These are phyloP conservation scores for Orthonevra nobilis DNA, from an alignment of 2,888 invertebrate species.

Conservation along the genomic window DNA sequence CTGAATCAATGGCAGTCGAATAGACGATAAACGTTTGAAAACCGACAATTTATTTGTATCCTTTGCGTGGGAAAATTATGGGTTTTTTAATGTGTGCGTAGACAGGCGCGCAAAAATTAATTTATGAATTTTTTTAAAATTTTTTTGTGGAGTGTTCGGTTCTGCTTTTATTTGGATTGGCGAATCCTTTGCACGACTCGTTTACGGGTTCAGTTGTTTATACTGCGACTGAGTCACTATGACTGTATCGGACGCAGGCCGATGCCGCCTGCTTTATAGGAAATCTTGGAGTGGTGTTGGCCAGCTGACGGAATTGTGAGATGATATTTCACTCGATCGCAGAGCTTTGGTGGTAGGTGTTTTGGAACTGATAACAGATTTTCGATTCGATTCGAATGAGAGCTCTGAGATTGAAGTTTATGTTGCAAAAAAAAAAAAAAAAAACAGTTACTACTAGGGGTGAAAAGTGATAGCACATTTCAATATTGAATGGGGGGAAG, in stretches of 20 bases:
- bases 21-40: too few species aligned
- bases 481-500: too few species aligned
- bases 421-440: background rate
- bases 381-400: background rate
- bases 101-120: slow-evolving; percentile 53
- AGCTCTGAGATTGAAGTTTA: slow-evolving; percentile 6
- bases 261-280: slow-evolving; percentile 47
- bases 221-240: slow-evolving; percentile 43
- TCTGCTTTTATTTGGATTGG: too few species aligned
- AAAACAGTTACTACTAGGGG: background rate
- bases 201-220: slow-evolving; percentile 26
- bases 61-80: slow-evolving; percentile 25
- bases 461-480: slow-evolving; percentile 4
- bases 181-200: slow-evolving; percentile 12
- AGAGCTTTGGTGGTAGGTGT: background rate
- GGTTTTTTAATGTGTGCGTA: background rate
- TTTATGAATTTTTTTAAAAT: too few species aligned
- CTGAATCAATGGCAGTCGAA: background rate
- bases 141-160: too few species aligned
- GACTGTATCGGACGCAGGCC: slow-evolving; percentile 34
- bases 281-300: slow-evolving; percentile 5
- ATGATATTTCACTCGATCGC: background rate
- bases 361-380: slow-evolving; percentile 19
- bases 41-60: background rate
- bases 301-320: background rate